phyloP scores from a whole-genome alignment of 2,113 vertebrate species.

The Corythoichthys intestinalis region DNA sequence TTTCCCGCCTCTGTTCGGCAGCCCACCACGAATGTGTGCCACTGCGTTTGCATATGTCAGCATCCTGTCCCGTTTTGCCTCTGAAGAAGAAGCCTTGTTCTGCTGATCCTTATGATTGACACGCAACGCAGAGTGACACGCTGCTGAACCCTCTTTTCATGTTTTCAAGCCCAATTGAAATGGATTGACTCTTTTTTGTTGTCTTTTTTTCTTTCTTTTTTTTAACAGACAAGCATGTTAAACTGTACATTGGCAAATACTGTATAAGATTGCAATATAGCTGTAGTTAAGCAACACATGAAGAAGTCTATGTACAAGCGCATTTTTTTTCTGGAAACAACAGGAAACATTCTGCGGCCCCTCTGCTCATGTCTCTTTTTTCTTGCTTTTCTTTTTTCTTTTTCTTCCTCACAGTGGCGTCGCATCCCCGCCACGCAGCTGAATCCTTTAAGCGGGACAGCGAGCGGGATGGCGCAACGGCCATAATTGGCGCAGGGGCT shows the following conservation, averaged over 20 bases:
- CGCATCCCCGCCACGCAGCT: conserved; percentile 65
- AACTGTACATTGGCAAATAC: conserved; percentile 78
- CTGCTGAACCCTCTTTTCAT: conserved; percentile 56
- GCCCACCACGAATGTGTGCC: conserved; percentile 84
- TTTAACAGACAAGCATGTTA: conserved; percentile 60
- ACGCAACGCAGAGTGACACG: conserved; percentile 40
- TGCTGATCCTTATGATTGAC: conserved; percentile 43
- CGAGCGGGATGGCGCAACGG: conserved; percentile 73
- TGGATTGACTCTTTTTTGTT: conserved; percentile 47
- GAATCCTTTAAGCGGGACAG: conserved; percentile 90
- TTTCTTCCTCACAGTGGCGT: conserved; percentile 28
- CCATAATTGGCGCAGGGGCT: conserved; percentile 56
- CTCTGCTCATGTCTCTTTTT: conserved; percentile 67
- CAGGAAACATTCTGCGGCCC: conserved; percentile 39
- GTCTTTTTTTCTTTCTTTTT: conserved; percentile 24
- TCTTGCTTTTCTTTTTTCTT: conserved; percentile 79
- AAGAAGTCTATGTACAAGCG: conserved; percentile 97
- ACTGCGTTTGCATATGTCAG: conserved; percentile 96
- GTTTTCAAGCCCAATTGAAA: conserved; percentile 38
- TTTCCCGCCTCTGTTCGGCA: conserved; percentile 82
- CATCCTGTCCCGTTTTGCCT: conserved; percentile 76
- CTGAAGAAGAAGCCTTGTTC: neutral
- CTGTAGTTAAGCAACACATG: conserved; percentile 85
- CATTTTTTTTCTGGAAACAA: conserved; percentile 73
- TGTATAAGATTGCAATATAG: conserved; percentile 89